Evolutionary conservation across 2,113 vertebrate species (phyloP).

Genomic region (Aegithalos caudatus): DNA sequence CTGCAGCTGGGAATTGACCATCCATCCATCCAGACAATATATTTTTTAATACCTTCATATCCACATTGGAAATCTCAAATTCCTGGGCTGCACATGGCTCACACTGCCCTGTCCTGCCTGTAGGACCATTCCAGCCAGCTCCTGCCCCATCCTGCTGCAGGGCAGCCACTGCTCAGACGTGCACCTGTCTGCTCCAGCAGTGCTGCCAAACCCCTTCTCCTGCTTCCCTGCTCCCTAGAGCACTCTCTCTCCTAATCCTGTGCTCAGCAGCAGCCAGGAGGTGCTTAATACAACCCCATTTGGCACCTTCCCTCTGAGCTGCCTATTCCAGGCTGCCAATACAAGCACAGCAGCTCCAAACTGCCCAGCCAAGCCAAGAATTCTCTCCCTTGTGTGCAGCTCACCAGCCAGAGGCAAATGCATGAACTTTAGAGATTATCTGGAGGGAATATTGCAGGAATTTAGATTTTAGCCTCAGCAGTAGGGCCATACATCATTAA

Average conservation of each 20-base stretch:
- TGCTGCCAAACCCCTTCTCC: neutral
- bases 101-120: neutral
- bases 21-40: neutral
- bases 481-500: slow-evolving; percentile 42
- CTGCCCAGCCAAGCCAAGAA: neutral
- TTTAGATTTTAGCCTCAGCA: neutral
- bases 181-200: neutral
- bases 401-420: slow-evolving; percentile 18
- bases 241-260: neutral
- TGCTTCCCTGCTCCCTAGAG: neutral
- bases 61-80: neutral
- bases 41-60: neutral
- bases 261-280: neutral
- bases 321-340: slow-evolving; percentile 40
- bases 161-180: neutral
- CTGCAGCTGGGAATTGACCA: neutral
- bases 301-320: slow-evolving; percentile 10
- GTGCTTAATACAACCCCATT: neutral
- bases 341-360: slow-evolving; percentile 32
- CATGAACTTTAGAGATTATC: slow-evolving; percentile 40
- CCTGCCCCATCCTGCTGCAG: neutral
- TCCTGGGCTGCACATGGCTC: neutral
- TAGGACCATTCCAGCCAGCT: fast-evolving
- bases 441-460: slow-evolving; percentile 44
- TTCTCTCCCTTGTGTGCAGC: neutral